phyloP scores from a whole-genome alignment of 2,888 invertebrate species.

The Agrotis clavis region DNA sequence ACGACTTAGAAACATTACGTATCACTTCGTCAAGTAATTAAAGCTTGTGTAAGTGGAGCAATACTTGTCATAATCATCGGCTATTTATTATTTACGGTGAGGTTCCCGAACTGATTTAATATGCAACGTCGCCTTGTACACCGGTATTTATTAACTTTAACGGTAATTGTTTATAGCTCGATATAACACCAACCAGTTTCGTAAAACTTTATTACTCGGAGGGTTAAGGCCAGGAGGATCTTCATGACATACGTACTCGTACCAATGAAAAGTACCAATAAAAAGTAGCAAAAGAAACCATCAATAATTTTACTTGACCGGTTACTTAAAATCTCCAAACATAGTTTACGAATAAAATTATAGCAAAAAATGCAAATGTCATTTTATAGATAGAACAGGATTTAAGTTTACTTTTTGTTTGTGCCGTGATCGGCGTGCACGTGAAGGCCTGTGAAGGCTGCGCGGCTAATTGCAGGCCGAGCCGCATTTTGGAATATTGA shows the following conservation, averaged over 20 bases:
- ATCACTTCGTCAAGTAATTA: slow-evolving; percentile 81
- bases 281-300: slow-evolving; percentile 25
- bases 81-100: slow-evolving; percentile 80
- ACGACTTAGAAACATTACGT: slow-evolving; percentile 69
- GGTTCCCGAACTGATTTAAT: slow-evolving; percentile 83
- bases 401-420: slow-evolving; percentile 85
- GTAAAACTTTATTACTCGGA: slow-evolving; percentile 47
- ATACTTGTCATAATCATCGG: slow-evolving; percentile 81
- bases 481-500: slow-evolving; percentile 91
- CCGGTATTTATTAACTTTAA: slow-evolving; percentile 80
- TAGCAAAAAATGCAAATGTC: slow-evolving; percentile 80
- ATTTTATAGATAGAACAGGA: slow-evolving; percentile 88
- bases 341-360: slow-evolving; percentile 65
- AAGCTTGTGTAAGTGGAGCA: slow-evolving; percentile 80
- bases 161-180: slow-evolving; percentile 76
- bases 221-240: slow-evolving; percentile 34
- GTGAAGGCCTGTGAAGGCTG: slow-evolving; percentile 89
- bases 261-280: slow-evolving; percentile 27
- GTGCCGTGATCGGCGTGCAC: slow-evolving; percentile 80
- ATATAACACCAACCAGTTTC: slow-evolving; percentile 61
- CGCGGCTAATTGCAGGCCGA: slow-evolving; percentile 88
- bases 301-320: slow-evolving; percentile 31
- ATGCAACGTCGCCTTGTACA: slow-evolving; percentile 80
- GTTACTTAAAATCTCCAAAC: slow-evolving; percentile 57
- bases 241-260: slow-evolving; percentile 19